Conservation (phyloP, 2,888 invertebrate species). For the Strigamia crassipes region DNA sequence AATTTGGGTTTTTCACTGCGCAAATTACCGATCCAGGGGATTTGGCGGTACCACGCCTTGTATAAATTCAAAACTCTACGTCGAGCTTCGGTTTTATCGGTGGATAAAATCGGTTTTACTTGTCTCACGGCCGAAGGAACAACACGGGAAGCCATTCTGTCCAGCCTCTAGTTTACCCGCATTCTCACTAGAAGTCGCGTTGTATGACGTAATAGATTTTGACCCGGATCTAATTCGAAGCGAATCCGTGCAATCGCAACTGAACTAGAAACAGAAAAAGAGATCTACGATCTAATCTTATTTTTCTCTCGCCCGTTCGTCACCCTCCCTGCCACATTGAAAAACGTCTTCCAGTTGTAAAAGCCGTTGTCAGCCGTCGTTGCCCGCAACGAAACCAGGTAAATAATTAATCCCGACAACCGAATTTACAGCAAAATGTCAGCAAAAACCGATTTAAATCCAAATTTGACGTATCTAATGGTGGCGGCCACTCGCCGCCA, state of each 20-base stretch:
- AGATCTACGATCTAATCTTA: no score
- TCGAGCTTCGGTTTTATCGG: slow-evolving; percentile 75
- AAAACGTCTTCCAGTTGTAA: background rate
- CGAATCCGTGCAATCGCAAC: no score
- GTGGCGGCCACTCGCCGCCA: no score
- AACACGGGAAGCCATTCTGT: slow-evolving; percentile 26
- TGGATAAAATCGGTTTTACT: slow-evolving; percentile 84
- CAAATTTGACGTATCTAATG: no score
- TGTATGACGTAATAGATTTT: no score
- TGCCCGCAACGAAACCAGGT: background rate
- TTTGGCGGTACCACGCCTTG: slow-evolving; percentile 91
- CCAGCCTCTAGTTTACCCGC: no score
- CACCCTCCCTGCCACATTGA: background rate
- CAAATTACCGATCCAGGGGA: slow-evolving; percentile 88
- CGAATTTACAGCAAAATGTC: no score
- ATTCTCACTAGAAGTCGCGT: background rate
- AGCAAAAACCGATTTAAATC: no score
- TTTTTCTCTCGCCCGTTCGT: background rate
- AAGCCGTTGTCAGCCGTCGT: background rate
- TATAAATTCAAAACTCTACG: slow-evolving; percentile 84
- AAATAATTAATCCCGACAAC: background rate
- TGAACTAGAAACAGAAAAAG: no score
- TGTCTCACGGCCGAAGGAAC: slow-evolving; percentile 63
- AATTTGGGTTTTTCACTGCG: no score
- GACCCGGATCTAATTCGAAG: no score